Percentiles rank a stretch among this genome's conserved stretches.
Evolutionary conservation across 2,113 vertebrate genomes (phyloP).

Genomic region (Paradisaea rubra): DNA sequence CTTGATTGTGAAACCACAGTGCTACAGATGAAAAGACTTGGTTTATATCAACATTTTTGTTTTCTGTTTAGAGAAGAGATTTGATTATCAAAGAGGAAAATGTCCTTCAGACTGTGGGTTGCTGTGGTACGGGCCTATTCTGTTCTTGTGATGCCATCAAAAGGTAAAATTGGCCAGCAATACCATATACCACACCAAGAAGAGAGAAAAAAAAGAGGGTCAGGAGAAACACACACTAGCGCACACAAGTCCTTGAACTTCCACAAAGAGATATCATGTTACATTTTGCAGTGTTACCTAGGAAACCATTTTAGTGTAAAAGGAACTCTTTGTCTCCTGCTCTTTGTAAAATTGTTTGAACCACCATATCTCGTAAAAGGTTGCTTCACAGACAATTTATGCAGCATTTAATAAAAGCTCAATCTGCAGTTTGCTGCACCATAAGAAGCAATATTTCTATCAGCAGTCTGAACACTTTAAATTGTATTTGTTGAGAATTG

Average conservation of each 20-base stretch:
- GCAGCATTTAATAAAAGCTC: conserved; percentile 58
- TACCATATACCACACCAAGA: not conserved
- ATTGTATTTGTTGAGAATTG: conserved; percentile 57
- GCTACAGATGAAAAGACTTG: not conserved
- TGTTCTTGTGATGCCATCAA: not conserved
- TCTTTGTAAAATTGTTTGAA: conserved; percentile 75
- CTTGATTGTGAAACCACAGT: not conserved
- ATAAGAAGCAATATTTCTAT: conserved; percentile 47
- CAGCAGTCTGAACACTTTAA: conserved; percentile 34
- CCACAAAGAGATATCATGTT: conserved; percentile 59
- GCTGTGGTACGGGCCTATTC: not conserved
- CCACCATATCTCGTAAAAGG: conserved; percentile 67
- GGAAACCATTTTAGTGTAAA: conserved; percentile 73
- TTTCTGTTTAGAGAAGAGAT: not conserved
- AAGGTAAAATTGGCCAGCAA: not conserved
- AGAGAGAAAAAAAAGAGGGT: not conserved
- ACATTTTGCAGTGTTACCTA: conserved; percentile 72
- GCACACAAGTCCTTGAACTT: conserved; percentile 69
- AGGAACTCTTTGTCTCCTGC: conserved; percentile 73
- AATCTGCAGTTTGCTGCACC: conserved; percentile 65
- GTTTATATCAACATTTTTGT: not conserved
- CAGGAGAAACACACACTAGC: not conserved
- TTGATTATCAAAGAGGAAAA: not conserved
- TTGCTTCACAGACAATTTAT: conserved; percentile 66
- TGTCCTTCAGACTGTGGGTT: not conserved